Percentiles rank a stretch among this genome's conserved stretches.
These are phyloP conservation scores for Drosophila recens DNA, from an alignment of 2,888 invertebrate genomes.

Conservation along the genomic window DNA sequence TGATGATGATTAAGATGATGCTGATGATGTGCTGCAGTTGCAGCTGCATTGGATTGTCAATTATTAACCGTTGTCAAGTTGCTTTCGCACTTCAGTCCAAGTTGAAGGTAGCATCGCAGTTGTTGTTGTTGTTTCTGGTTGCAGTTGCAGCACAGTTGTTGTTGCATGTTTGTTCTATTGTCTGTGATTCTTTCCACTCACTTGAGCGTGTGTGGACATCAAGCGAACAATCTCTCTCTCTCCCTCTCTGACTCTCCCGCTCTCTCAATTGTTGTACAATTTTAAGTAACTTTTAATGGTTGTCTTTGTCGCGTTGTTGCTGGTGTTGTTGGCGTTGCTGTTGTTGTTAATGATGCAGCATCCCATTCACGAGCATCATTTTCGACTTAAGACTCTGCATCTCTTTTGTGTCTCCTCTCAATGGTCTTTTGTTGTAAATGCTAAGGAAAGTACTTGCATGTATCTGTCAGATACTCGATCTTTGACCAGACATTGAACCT, in stretches of 20 bases:
- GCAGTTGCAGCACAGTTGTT: conserved; percentile 38
- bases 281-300: conserved; percentile 75
- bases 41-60: conserved; percentile 69
- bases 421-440: conserved; percentile 35
- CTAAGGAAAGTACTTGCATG: conserved; percentile 31
- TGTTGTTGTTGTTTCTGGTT: conserved; percentile 23
- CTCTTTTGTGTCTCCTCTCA: conserved; percentile 27
- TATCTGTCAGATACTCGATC: conserved; percentile 47
- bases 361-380: conserved; percentile 49
- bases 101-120: conserved; percentile 41
- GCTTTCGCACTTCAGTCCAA: conserved; percentile 66
- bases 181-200: conserved; percentile 78
- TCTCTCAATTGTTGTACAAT: conserved; percentile 61
- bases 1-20: conserved; percentile 28
- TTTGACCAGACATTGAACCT: conserved; percentile 55
- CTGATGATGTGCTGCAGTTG: conserved; percentile 28
- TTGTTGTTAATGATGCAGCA: conserved; percentile 26
- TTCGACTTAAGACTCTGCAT: conserved; percentile 33
- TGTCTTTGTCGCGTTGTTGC: conserved; percentile 51
- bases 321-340: conserved; percentile 26
- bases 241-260: conserved; percentile 5
- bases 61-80: conserved; percentile 74
- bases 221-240: conserved; percentile 18
- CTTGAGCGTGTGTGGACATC: conserved; percentile 54
- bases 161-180: conserved; percentile 58